Base-by-base conservation (phyloP, 2,113 vertebrate species). In the Macheiramphus alcinus region DNA sequence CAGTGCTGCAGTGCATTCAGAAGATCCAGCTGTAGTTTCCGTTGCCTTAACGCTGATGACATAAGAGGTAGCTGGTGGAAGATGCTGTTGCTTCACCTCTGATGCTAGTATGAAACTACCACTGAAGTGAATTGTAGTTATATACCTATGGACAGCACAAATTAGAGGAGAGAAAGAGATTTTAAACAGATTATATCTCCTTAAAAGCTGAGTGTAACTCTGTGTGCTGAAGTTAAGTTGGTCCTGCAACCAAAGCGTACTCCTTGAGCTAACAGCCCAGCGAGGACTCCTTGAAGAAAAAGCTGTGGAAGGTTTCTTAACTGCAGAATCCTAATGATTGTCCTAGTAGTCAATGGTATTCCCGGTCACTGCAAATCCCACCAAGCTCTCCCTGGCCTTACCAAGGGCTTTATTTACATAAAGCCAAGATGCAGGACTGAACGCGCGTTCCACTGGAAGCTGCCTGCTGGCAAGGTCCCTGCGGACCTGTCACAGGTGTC, bases 401-500 rank as follows among this genome's bases (percentile, higher is more conserved):
- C 40, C 40, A 34, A 56, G 9, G 43, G 26, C 31, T 91, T 58
- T 63, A 62, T 48, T 63, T 36, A 23, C 11, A 4, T 11, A 34
- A 58, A 52, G 27, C 32, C 38, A 38, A 26, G 4, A 2, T 11
- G 12, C 27, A 50, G 38, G 43, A 16, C 20, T 36, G 38, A 59
- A 21, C 20, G 36, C 1, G 2, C 5, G 0, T 85, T 65, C 38
- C 22, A 26, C 29, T 66, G 29, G 27, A 52, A 50, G 42, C 36
- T 74, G 47, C 55, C 32, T 55, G 18, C 27, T 23, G 83, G 13
- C 27, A 42, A 38, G 42, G 19, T 34, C 55, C 31, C 21, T 29
- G n/a, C 2, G 3, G 14, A 50, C 31, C 40, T n/a, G 11, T 59
- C 2, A 1, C 52, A 45, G 25, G 16, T n/a, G 20, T 45, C 1